These are phyloP conservation scores for Acanthisitta chloris DNA, from an alignment of 2,113 vertebrate species.

Conservation along the genomic window DNA sequence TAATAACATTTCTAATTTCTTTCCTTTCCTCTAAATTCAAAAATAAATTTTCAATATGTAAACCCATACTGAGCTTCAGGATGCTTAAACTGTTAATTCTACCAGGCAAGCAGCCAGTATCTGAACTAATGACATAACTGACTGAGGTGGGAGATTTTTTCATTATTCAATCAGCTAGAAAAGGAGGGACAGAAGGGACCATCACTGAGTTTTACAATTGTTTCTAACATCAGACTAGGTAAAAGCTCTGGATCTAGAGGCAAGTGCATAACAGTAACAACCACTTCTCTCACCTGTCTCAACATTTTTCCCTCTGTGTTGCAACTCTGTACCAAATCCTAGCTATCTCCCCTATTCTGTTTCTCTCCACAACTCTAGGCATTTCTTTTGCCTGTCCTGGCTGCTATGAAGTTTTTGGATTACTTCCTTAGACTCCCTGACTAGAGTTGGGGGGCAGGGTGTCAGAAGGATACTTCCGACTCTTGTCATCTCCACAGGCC, in stretches of 20 bases:
- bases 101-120: neutral
- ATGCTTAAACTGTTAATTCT: neutral
- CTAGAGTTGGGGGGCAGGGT: no score
- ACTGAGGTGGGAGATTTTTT: neutral
- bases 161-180: neutral
- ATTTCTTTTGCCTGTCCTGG: neutral
- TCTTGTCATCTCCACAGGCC: rapidly evolving
- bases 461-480: no score
- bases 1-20: neutral
- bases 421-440: neutral
- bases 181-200: neutral
- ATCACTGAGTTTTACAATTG: neutral
- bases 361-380: rapidly evolving
- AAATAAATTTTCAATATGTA: neutral
- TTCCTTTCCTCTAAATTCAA: neutral
- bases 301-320: neutral
- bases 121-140: neutral
- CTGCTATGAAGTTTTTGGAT: neutral
- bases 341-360: neutral
- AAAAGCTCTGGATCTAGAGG: neutral
- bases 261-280: neutral
- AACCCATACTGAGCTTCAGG: neutral
- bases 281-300: neutral
- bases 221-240: neutral
- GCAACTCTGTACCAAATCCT: neutral